A percentile compares a stretch with the other conserved stretches of the same genome.
Evolutionary conservation across 2,888 invertebrate species (phyloP).

Genomic region (Rhyacophila evoluta): DNA sequence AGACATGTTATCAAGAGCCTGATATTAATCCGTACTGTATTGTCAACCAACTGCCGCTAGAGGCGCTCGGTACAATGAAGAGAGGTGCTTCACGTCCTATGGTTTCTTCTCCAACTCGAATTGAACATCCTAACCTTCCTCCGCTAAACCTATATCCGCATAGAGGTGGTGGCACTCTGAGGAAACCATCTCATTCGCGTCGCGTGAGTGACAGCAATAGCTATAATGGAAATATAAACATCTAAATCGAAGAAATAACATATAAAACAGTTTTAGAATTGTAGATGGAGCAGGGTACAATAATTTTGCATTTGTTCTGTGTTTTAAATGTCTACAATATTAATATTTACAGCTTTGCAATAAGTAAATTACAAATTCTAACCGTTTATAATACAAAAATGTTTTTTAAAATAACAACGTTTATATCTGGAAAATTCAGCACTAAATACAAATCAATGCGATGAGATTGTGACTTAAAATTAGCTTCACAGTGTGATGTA

Average conservation of each 20-base stretch:
- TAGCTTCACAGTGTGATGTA: no score
- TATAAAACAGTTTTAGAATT: background rate
- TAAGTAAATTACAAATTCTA: no score
- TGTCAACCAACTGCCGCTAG: constrained; percentile 62
- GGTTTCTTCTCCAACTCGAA: constrained; percentile 84
- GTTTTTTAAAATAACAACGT: no score
- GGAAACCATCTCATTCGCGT: constrained; percentile 67
- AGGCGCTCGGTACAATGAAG: constrained; percentile 67
- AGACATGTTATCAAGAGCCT: constrained; percentile 67
- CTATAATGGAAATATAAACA: constrained; percentile 65
- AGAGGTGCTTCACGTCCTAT: constrained; percentile 71
- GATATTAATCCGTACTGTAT: constrained; percentile 59
- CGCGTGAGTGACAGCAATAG: constrained; percentile 67
- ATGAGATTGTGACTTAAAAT: no score
- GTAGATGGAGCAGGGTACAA: constrained; percentile 40
- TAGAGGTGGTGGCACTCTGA: constrained; percentile 66
- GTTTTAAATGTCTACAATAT: constrained; percentile 20
- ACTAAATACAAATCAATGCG: no score
- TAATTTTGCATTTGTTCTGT: background rate
- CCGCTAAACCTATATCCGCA: constrained; percentile 78
- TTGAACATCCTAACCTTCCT: constrained; percentile 85
- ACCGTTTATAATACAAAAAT: no score
- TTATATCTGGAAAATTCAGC: no score
- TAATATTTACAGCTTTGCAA: background rate
- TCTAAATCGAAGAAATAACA: constrained; percentile 63